phyloP scores from a whole-genome alignment of 2,888 invertebrate species.

The Crioceris asparagi region DNA sequence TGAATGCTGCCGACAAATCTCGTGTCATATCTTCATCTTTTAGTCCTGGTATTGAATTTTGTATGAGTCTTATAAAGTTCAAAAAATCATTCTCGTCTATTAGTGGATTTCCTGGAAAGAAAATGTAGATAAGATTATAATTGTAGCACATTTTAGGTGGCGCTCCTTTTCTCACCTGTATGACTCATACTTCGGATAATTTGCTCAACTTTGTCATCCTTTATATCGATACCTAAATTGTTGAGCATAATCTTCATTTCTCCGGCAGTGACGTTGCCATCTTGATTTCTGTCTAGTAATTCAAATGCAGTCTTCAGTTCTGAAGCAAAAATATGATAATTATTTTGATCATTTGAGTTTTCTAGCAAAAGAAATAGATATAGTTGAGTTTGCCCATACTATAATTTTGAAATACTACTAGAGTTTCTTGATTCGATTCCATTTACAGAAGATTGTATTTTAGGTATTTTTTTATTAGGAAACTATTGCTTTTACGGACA shows the following conservation, averaged over 20 bases:
- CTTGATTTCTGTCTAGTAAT: conserved; percentile 64
- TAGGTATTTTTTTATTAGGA: too few species aligned
- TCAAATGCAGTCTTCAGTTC: conserved; percentile 70
- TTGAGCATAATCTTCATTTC: conserved; percentile 71
- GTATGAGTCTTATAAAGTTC: conserved; percentile 66
- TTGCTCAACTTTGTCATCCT: conserved; percentile 62
- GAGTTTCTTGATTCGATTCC: too few species aligned
- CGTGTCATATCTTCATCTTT: conserved; percentile 56
- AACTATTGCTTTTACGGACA: too few species aligned
- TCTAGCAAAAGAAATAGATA: too few species aligned
- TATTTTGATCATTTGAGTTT: too few species aligned
- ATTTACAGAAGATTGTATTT: too few species aligned
- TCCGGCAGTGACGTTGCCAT: conserved; percentile 63
- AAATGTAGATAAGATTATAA: conserved; percentile 4
- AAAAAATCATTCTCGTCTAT: conserved; percentile 71
- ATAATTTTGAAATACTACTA: too few species aligned
- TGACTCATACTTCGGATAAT: conserved; percentile 61
- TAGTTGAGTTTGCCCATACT: too few species aligned
- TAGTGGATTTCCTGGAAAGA: conserved; percentile 55
- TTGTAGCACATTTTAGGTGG: not conserved
- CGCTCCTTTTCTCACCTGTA: conserved; percentile 34
- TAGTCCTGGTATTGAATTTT: conserved; percentile 51
- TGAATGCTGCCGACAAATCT: conserved; percentile 79
- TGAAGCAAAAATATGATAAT: conserved; percentile 29
- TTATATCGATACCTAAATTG: conserved; percentile 64